Base-by-base conservation (phyloP, 2,888 invertebrate species). In the Willowsia nigromaculata region DNA sequence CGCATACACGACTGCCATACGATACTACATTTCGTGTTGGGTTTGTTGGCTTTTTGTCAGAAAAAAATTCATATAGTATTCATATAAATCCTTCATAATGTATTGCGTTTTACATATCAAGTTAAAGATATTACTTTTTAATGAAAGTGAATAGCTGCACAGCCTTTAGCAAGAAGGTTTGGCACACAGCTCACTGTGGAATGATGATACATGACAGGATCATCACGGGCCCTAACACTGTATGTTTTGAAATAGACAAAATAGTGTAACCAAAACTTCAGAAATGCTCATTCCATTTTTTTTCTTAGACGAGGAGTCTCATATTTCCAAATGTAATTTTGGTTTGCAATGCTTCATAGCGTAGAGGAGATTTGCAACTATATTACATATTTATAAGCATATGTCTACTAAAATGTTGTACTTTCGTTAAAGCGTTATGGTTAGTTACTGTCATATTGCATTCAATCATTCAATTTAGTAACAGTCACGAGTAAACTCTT, bases 21-120 rank as follows among this genome's bases (percentile, higher is more conserved):
- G 53, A 53, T 7, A 11, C 53, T 5, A 59, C 59, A 59, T 25
- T 53, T 59, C 59, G 59, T 59, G 59, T 59, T 59, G 27, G 11
- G 25, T 27, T 59, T 59, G 59, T 59, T 59, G 59, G 59, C 59
- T n/a, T 59, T 59, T 59, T 59, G 59, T 59, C 59, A 59, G 53
- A 53, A 53, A 43, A 43, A 43, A 43, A 9, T 43, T 6, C 11
- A 13, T 13, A 43, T 43, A 43, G 13, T 9, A 43, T 43, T 43
- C 7, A 53, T 53, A 50, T 18, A 53, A 11, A 11, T 13, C 13
- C 11, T 43, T 43, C 43, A 13, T 43, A 9, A 53, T 53, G 53
- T 7, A 18, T 53, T 11, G 11, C 50, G 3, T 11, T 11, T 3
- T 53, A 4, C n/a, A 18, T n/a, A n/a, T 53, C 18, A 18, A 53